Percentiles rank a stretch among this genome's conserved stretches.
phyloP scores from a whole-genome alignment of 2,113 vertebrate genomes.

The Sprattus sprattus region DNA sequence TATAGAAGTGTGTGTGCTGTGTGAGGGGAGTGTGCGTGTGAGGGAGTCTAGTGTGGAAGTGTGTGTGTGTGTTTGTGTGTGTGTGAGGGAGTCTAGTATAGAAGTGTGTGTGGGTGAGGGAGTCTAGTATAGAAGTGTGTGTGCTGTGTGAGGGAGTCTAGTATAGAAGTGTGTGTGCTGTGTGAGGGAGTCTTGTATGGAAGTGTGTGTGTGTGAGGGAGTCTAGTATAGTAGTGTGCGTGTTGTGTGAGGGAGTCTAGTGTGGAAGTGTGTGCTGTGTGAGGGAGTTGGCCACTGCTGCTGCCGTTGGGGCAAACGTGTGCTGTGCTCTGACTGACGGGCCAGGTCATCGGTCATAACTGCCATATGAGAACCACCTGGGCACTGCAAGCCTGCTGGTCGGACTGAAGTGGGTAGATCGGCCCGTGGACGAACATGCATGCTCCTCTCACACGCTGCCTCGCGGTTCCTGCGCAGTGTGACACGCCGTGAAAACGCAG shows the following conservation, averaged over 20 bases:
- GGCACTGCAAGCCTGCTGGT: background rate
- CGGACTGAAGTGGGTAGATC: background rate
- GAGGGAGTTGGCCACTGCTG: background rate
- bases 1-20: no score
- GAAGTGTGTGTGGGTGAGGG: no score
- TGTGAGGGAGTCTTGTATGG: no score
- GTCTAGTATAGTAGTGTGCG: background rate
- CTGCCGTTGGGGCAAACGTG: background rate
- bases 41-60: background rate
- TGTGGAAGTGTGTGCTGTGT: background rate
- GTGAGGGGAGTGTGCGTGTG: no score
- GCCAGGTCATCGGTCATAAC: background rate
- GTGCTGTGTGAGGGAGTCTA: no score
- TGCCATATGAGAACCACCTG: slow-evolving; percentile 1
- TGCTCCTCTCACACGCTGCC: no score
- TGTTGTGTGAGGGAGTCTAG: background rate
- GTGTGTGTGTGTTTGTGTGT: no score
- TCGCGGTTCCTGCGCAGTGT: background rate
- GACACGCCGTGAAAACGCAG: background rate
- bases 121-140: no score
- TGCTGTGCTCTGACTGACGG: background rate
- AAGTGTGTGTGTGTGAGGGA: background rate
- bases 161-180: no score
- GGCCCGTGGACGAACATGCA: background rate
- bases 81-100: no score